Evolutionary conservation across 1,140 invertebrate genomes (phyloP).

Genomic region (Lethrus apterus): DNA sequence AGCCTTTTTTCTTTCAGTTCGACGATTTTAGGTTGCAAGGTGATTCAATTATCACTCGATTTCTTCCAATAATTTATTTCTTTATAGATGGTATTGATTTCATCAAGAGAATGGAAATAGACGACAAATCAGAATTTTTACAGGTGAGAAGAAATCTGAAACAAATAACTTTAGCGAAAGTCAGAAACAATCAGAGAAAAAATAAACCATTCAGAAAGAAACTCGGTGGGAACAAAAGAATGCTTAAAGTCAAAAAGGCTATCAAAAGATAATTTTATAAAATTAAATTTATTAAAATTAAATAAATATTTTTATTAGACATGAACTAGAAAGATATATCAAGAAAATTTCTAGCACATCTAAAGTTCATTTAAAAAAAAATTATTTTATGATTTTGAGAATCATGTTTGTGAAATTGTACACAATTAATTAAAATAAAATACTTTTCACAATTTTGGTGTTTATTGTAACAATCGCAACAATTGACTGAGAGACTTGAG

Average conservation of each 20-base stretch:
- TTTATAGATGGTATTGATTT: conserved; percentile 52
- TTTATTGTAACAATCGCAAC: too few species aligned
- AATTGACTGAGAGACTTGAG: too few species aligned
- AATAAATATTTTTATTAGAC: not conserved
- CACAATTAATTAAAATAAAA: too few species aligned
- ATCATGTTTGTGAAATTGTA: too few species aligned
- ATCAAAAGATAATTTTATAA: conserved; percentile 25
- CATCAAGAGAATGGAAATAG: conserved; percentile 39
- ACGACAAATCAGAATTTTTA: conserved; percentile 36
- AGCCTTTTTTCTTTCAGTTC: conserved; percentile 50
- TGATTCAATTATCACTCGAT: conserved; percentile 29
- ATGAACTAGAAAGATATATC: too few species aligned
- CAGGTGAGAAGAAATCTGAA: conserved; percentile 48
- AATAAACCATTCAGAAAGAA: conserved; percentile 40
- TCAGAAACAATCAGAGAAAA: conserved; percentile 51
- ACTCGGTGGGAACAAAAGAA: conserved; percentile 25
- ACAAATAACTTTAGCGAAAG: conserved; percentile 50
- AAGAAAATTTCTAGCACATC: too few species aligned
- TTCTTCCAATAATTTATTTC: conserved; percentile 20
- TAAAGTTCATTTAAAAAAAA: too few species aligned
- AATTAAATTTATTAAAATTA: conserved; percentile 8
- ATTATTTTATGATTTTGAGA: too few species aligned
- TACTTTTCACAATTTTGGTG: too few species aligned
- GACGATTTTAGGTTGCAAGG: conserved; percentile 51
- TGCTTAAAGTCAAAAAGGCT: conserved; percentile 23